These are phyloP conservation scores for Tursiops truncatus DNA, from an alignment of 2,113 vertebrate genomes.

Conservation along the genomic window DNA sequence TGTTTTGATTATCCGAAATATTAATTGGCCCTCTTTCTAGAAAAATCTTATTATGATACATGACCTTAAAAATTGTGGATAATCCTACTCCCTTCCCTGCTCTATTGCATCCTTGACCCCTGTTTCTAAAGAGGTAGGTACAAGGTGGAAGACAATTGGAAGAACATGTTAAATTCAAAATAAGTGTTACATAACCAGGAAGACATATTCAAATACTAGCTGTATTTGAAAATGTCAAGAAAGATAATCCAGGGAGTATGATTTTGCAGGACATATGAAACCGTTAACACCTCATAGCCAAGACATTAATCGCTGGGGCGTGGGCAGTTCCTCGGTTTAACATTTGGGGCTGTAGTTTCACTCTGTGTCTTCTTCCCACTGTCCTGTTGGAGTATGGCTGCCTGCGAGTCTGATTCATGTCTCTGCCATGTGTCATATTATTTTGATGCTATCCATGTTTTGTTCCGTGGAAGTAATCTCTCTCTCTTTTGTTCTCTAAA, in stretches of 20 bases:
- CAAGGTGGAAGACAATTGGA: background rate
- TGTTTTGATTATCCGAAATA: background rate
- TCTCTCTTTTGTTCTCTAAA: constrained; percentile 35
- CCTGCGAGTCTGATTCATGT: constrained; percentile 72
- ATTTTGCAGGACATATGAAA: background rate
- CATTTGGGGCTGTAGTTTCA: background rate
- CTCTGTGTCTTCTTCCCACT: constrained; percentile 43
- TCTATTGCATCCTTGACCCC: background rate
- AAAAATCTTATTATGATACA: background rate
- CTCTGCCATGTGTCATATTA: constrained; percentile 54
- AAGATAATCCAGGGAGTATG: background rate
- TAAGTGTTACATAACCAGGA: background rate
- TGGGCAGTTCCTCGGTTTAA: constrained; percentile 18
- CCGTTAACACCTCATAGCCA: background rate
- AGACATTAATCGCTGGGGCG: background rate
- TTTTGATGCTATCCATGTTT: constrained; percentile 66
- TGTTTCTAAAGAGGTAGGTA: background rate
- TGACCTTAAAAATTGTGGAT: background rate
- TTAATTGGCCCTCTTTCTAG: background rate
- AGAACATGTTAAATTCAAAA: background rate
- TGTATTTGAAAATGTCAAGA: background rate
- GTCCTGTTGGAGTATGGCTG: constrained; percentile 62
- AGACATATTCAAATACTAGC: background rate
- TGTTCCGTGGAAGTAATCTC: constrained; percentile 66
- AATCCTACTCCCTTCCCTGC: background rate